Conservation (phyloP, 2,797 vertebrate species). For the Manis pentadactyla region DNA sequence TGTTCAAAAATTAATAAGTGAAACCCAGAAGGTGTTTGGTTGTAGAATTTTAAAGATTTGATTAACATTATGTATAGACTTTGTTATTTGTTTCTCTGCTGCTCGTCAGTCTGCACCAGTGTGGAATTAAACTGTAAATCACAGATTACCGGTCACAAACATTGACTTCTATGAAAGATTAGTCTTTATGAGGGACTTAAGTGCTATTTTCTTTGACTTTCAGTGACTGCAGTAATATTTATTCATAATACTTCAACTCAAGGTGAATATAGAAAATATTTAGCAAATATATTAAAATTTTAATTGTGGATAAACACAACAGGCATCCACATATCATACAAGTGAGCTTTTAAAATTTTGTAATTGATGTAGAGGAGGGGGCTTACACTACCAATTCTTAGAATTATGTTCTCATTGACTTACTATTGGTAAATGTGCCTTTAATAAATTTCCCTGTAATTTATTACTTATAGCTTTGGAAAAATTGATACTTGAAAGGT, state of each 20-base stretch:
- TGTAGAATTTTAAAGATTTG: conserved; percentile 16
- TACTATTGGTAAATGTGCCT: background rate
- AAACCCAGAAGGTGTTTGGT: background rate
- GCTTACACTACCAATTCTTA: background rate
- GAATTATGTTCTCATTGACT: background rate
- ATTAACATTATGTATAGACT: conserved; percentile 39
- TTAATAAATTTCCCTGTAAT: background rate
- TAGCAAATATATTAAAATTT: background rate
- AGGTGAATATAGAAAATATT: conserved; percentile 52
- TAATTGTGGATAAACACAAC: conserved; percentile 37
- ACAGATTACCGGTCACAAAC: conserved; percentile 78
- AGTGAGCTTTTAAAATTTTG: background rate
- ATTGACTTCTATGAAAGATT: conserved; percentile 69
- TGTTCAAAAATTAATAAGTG: background rate
- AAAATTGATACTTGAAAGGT: background rate
- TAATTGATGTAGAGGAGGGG: background rate
- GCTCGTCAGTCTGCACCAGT: conserved; percentile 55
- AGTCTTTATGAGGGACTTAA: conserved; percentile 63
- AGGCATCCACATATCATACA: background rate
- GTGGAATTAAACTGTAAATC: conserved; percentile 77
- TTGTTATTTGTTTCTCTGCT: conserved; percentile 61
- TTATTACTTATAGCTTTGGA: background rate
- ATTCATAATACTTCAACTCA: conserved; percentile 53
- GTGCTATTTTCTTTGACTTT: conserved; percentile 71
- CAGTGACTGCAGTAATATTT: conserved; percentile 56